Conservation (phyloP, 2,113 vertebrate species). For the Daphoenositta chrysoptera region DNA sequence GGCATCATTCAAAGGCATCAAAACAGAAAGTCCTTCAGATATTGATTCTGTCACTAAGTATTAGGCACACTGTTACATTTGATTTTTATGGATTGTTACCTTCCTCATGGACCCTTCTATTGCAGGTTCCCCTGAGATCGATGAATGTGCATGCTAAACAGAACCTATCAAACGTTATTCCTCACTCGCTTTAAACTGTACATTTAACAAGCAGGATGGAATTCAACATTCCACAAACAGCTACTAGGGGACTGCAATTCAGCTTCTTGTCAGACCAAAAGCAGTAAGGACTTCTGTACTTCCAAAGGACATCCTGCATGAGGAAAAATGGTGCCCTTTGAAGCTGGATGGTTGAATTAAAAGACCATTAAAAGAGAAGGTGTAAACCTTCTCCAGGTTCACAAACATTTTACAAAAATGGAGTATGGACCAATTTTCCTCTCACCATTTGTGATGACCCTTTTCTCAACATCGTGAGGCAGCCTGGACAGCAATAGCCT, state of each 20-base stretch:
- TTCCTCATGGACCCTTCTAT: not conserved
- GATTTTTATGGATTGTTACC: slow-evolving; percentile 34
- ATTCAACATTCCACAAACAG: not conserved
- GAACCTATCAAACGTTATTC: not conserved
- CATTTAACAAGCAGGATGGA: not conserved
- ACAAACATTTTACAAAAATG: not conserved
- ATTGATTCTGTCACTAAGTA: slow-evolving; percentile 30
- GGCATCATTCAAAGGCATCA: slow-evolving; percentile 8
- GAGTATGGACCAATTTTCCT: not conserved
- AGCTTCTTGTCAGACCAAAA: not conserved
- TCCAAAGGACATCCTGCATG: not conserved
- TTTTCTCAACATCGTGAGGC: not conserved
- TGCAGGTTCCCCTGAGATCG: not conserved
- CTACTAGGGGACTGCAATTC: not conserved
- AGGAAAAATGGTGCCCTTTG: not conserved
- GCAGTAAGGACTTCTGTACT: not conserved
- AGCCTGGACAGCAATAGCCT: not conserved
- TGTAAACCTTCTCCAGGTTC: not conserved
- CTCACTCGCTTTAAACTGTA: not conserved
- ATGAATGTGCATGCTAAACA: not conserved
- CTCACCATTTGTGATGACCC: not conserved
- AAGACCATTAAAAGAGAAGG: too few relatives aligned
- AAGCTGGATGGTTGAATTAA: not conserved
- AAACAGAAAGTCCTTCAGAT: slow-evolving; percentile 39
- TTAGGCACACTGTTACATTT: not conserved